Conservation (phyloP, 2,888 invertebrate genomes). For the Fragum whitleyi region DNA sequence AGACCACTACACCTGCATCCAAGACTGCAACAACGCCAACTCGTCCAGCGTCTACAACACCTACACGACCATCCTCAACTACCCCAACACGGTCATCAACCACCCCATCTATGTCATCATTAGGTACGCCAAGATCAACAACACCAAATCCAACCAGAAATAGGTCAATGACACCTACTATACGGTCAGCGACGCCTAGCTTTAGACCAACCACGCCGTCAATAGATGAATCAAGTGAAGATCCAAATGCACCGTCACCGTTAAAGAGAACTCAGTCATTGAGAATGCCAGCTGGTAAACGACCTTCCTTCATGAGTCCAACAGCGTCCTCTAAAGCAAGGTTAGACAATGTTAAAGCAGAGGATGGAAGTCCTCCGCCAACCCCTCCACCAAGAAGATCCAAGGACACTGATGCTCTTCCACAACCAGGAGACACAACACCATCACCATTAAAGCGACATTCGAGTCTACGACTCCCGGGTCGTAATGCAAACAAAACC, state of each 20-base stretch:
- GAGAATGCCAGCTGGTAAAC: slow-evolving; percentile 52
- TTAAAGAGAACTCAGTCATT: slow-evolving; percentile 69
- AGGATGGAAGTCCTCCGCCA: slow-evolving; percentile 61
- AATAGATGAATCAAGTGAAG: slow-evolving; percentile 53
- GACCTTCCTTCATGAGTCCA: slow-evolving; percentile 75
- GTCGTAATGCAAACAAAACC: slow-evolving; percentile 53
- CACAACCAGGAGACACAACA: slow-evolving; percentile 41
- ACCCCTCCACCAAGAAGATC: slow-evolving; percentile 65
- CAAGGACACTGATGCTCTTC: slow-evolving; percentile 54
- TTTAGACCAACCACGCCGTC: slow-evolving; percentile 59
- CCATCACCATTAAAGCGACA: slow-evolving; percentile 72
- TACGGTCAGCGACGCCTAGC: slow-evolving; percentile 35
- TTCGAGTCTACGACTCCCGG: slow-evolving; percentile 69
- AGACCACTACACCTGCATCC: slow-evolving; percentile 25
- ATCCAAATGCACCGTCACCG: slow-evolving; percentile 50
- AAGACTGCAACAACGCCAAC: slow-evolving; percentile 35
- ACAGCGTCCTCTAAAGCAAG: slow-evolving; percentile 75
- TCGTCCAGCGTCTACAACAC: slow-evolving; percentile 45
- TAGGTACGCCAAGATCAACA: slow-evolving; percentile 40
- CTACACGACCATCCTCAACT: slow-evolving; percentile 34
- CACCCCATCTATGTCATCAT: slow-evolving; percentile 34
- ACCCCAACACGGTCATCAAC: slow-evolving; percentile 35
- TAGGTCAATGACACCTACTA: slow-evolving; percentile 48
- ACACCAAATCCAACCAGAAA: slow-evolving; percentile 46
- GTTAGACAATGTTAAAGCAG: slow-evolving; percentile 53